Evolutionary conservation across 2,888 invertebrate species (phyloP).

Genomic region (Physocephala rufipes): DNA sequence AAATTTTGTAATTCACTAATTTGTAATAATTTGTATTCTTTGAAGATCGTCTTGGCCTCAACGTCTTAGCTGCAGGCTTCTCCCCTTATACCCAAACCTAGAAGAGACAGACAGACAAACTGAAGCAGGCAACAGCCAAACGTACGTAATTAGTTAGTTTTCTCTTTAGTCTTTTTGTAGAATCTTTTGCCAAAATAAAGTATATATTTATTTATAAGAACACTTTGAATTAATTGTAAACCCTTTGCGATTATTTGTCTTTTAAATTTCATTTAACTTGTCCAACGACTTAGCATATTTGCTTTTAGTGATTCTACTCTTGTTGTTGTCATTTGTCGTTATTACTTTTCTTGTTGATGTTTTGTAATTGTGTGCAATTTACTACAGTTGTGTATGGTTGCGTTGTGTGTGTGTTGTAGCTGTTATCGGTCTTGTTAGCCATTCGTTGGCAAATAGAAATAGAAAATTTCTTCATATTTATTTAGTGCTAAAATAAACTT

Average conservation of each 20-base stretch:
- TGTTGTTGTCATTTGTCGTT: too few relatives aligned
- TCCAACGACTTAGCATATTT: background rate
- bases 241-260: conserved; percentile 18
- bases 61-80: background rate
- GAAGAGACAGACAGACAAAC: too few relatives aligned
- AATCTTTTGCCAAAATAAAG: conserved; percentile 11
- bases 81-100: background rate
- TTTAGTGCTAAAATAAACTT: conserved; percentile 7
- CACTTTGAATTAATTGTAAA: conserved; percentile 18
- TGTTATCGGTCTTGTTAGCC: conserved; percentile 8
- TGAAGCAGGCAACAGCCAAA: too few relatives aligned
- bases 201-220: conserved; percentile 3
- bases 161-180: background rate
- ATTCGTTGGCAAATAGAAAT: conserved; percentile 10
- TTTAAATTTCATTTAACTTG: conserved; percentile 17
- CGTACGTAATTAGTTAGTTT: background rate
- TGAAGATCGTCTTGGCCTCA: background rate
- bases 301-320: background rate
- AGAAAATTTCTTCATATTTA: background rate
- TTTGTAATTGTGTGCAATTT: background rate
- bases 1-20: too few relatives aligned
- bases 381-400: background rate
- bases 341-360: background rate
- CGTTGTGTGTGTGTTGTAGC: background rate
- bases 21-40: too few relatives aligned